These are phyloP conservation scores for Poeciliopsis turneri DNA, from an alignment of 2,797 vertebrate species.

Conservation along the genomic window DNA sequence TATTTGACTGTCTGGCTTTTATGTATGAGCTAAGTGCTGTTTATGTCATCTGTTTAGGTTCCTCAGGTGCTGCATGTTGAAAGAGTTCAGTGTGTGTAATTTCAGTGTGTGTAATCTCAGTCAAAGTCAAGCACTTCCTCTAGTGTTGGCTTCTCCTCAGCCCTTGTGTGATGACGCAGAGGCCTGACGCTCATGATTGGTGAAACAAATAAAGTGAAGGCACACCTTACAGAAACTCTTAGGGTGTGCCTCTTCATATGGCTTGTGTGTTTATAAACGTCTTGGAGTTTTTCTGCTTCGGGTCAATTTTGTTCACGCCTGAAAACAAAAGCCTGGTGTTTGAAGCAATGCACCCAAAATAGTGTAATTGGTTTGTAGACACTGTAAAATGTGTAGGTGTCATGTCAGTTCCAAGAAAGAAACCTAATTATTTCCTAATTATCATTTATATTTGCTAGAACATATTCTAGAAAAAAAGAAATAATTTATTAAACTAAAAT, in stretches of 20 bases:
- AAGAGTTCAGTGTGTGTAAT: constrained; percentile 51
- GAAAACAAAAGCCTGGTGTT: neutral
- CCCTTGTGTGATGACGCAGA: constrained; percentile 31
- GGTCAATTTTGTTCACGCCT: neutral
- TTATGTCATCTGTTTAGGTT: constrained; percentile 67
- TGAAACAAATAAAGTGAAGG: constrained; percentile 51
- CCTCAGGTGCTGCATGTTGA: constrained; percentile 38
- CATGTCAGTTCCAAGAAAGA: neutral
- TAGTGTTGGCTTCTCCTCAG: constrained; percentile 39
- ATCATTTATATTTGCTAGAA: neutral
- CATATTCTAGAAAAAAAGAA: no score
- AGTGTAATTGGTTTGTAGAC: neutral
- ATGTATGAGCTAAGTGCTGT: constrained; percentile 39
- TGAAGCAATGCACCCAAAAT: neutral
- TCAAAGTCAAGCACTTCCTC: constrained; percentile 35
- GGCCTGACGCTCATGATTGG: constrained; percentile 39
- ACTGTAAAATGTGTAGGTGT: neutral
- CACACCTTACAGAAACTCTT: constrained; percentile 44
- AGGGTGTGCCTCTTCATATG: constrained; percentile 18
- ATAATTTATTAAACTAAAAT: neutral
- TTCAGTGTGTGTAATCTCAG: constrained; percentile 32
- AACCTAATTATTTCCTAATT: neutral
- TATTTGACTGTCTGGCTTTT: constrained; percentile 42
- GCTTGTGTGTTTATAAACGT: neutral
- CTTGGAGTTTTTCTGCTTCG: neutral